Conservation (phyloP, 1,140 invertebrate species). For the Choristoneura fumiferana region DNA sequence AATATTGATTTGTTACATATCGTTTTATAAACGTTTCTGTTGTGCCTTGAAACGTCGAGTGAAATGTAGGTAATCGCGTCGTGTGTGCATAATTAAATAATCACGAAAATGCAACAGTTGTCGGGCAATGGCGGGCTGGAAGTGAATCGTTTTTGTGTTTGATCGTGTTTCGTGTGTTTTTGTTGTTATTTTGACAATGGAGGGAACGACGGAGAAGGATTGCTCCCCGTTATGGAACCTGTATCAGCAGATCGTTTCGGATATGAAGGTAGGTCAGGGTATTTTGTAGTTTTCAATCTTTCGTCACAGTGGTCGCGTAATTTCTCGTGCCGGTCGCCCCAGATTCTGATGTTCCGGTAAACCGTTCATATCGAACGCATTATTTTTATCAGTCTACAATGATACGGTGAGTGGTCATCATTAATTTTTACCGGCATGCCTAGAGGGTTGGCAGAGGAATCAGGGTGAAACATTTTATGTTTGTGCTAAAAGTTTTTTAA, state of each 20-base stretch:
- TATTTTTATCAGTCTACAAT: conserved; percentile 28
- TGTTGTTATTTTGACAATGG: conserved; percentile 68
- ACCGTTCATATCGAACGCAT: conserved; percentile 42
- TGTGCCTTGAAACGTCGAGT: conserved; percentile 47
- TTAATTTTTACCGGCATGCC: not conserved
- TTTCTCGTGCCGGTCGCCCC: conserved; percentile 8
- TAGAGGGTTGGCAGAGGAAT: no score
- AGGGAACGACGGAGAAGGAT: conserved; percentile 76
- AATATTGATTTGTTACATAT: conserved; percentile 75
- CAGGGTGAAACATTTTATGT: no score
- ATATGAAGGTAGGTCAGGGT: conserved; percentile 72
- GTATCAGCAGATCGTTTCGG: conserved; percentile 75
- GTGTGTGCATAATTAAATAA: conserved; percentile 37
- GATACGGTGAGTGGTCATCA: not conserved
- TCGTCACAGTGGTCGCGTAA: not conserved
- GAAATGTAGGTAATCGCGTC: conserved; percentile 61
- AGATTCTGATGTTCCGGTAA: conserved; percentile 39
- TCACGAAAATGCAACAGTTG: conserved; percentile 66
- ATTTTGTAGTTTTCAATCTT: not conserved
- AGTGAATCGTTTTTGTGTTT: conserved; percentile 46
- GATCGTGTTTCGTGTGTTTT: conserved; percentile 56
- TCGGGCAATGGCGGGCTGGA: conserved; percentile 45
- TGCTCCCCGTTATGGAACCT: conserved; percentile 75
- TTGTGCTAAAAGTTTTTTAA: no score
- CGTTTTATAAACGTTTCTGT: conserved; percentile 49